phyloP scores from a whole-genome alignment of 2,113 vertebrate genomes.

The Rafetus swinhoei region DNA sequence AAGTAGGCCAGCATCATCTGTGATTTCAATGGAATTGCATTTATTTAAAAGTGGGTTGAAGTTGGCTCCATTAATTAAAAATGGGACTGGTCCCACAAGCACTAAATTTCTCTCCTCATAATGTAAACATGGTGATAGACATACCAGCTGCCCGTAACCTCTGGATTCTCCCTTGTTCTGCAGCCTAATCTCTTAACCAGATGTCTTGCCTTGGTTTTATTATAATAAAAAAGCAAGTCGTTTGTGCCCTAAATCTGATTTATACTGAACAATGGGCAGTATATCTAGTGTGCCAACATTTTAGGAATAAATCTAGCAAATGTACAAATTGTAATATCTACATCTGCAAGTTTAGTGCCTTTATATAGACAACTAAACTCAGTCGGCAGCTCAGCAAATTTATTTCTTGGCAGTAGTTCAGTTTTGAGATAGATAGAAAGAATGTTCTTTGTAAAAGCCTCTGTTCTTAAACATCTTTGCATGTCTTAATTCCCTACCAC shows the following conservation, averaged over 20 bases:
- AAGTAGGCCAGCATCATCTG: neutral
- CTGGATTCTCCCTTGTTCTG: neutral
- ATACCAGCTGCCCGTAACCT: neutral
- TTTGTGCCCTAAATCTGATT: constrained; percentile 8
- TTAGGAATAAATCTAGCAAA: constrained; percentile 56
- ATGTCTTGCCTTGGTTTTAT: neutral
- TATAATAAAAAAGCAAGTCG: neutral
- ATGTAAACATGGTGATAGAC: neutral
- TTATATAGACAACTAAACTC: constrained; percentile 47
- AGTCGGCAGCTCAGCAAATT: constrained; percentile 26
- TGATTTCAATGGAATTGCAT: neutral
- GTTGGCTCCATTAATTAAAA: neutral
- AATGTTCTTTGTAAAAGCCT: constrained; percentile 26
- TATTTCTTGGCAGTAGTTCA: constrained; percentile 58
- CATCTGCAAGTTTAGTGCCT: constrained; percentile 21
- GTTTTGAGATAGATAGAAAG: constrained; percentile 46
- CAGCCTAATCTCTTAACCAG: neutral
- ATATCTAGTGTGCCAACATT: neutral
- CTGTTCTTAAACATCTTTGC: constrained; percentile 29
- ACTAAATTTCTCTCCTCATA: neutral
- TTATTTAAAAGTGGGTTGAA: neutral
- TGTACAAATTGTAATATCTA: constrained; percentile 14
- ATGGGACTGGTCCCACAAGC: neutral
- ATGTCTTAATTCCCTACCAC: constrained; percentile 57
- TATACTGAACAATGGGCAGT: constrained; percentile 9